These are phyloP conservation scores for Bombus balteatus DNA, from an alignment of 1,140 invertebrate genomes.

Conservation along the genomic window DNA sequence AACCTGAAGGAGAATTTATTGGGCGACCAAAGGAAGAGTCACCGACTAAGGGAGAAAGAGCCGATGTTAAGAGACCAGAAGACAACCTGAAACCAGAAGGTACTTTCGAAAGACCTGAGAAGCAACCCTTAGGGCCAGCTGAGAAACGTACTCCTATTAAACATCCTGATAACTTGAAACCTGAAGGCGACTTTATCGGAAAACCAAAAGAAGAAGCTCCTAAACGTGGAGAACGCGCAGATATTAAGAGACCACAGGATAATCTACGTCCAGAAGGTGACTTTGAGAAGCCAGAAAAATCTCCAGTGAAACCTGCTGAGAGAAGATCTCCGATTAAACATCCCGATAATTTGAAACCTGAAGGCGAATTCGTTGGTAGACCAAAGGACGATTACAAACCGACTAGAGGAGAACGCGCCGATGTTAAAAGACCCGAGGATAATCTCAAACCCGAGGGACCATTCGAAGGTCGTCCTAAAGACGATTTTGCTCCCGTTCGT, in stretches of 20 bases:
- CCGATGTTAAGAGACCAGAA: slow-evolving; percentile 76
- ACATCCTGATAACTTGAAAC: slow-evolving; percentile 83
- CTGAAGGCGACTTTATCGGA: slow-evolving; percentile 86
- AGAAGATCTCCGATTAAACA: slow-evolving; percentile 81
- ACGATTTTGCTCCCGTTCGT: slow-evolving; percentile 73
- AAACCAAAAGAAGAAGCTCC: slow-evolving; percentile 80
- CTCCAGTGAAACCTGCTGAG: slow-evolving; percentile 74
- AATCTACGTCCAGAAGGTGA: slow-evolving; percentile 85
- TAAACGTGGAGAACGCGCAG: slow-evolving; percentile 83
- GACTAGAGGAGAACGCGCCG: slow-evolving; percentile 79
- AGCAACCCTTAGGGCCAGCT: slow-evolving; percentile 82
- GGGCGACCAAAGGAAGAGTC: slow-evolving; percentile 70
- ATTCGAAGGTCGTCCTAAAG: slow-evolving; percentile 80
- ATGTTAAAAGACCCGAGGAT: slow-evolving; percentile 79
- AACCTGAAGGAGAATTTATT: slow-evolving; percentile 84
- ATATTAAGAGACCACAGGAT: slow-evolving; percentile 83
- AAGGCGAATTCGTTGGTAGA: slow-evolving; percentile 83
- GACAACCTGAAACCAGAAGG: slow-evolving; percentile 85
- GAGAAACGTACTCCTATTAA: slow-evolving; percentile 81
- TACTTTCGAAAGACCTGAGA: slow-evolving; percentile 82
- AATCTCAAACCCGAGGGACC: slow-evolving; percentile 85
- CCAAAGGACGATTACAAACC: slow-evolving; percentile 83
- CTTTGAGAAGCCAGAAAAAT: slow-evolving; percentile 79
- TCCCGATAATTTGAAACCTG: slow-evolving; percentile 84
- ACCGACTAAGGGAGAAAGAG: slow-evolving; percentile 79